A percentile compares a stretch with the other conserved stretches of the same genome.
Evolutionary conservation across 2,113 vertebrate species (phyloP).

Genomic region (Takifugu flavidus): DNA sequence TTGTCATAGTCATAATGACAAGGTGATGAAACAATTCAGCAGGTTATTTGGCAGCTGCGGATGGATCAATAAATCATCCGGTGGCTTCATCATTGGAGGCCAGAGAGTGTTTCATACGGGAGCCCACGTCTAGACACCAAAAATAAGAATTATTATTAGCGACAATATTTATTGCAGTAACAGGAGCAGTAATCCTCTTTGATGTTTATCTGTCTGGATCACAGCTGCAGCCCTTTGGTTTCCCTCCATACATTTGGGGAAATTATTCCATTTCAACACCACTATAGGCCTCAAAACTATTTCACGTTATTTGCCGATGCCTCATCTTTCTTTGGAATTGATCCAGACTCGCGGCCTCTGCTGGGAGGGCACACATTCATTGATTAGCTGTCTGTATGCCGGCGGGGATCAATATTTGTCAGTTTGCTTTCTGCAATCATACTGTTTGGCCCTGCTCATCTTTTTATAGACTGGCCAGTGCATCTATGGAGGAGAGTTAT

Average conservation of each 20-base stretch:
- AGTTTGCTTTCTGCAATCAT: slow-evolving; percentile 71
- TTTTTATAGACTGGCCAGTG: slow-evolving; percentile 56
- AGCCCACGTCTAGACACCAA: slow-evolving; percentile 30
- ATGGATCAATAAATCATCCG: slow-evolving; percentile 78
- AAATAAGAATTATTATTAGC: slow-evolving; percentile 29
- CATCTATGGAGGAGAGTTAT: slow-evolving; percentile 41
- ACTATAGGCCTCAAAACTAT: slow-evolving; percentile 56
- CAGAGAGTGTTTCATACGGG: slow-evolving; percentile 44
- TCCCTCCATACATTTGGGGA: slow-evolving; percentile 40
- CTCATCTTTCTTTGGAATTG: slow-evolving; percentile 70
- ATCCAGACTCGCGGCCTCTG: slow-evolving; percentile 64
- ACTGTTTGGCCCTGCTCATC: slow-evolving; percentile 63
- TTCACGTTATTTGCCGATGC: slow-evolving; percentile 68
- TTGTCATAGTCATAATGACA: slow-evolving; percentile 73
- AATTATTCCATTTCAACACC: slow-evolving; percentile 54
- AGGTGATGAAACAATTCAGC: slow-evolving; percentile 71
- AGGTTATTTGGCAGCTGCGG: slow-evolving; percentile 70
- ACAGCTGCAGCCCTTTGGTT: slow-evolving; percentile 40
- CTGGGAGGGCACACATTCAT: slow-evolving; percentile 69
- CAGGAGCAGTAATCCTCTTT: slow-evolving; percentile 18
- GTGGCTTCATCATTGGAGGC: slow-evolving; percentile 49
- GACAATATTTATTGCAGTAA: slow-evolving; percentile 37
- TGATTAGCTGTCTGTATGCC: slow-evolving; percentile 73
- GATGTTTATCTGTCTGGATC: slow-evolving; percentile 29
- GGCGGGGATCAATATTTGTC: slow-evolving; percentile 74